Evolutionary conservation across 2,113 vertebrate species (phyloP), one percentile per base, ranked within the genome.

Genomic region (Tupaia chinensis): DNA sequence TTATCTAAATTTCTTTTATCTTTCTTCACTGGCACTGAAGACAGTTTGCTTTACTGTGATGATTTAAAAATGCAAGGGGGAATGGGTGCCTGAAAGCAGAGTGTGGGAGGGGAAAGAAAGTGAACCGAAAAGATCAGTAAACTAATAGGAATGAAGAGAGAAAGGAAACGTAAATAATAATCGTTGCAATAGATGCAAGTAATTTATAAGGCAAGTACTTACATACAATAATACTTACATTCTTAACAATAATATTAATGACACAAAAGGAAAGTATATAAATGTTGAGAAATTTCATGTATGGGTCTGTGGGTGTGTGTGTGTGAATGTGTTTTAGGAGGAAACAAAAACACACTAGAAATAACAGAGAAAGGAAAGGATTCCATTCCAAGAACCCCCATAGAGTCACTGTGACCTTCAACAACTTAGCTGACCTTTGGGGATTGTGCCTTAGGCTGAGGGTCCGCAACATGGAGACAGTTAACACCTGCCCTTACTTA

Each of bases 391-490:
- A 97, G 34, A 78, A 88, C 34, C 7, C 3, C 16, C 73, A 77
- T 60, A 70, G 34, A 81, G 76, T 95, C 32, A 25, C 27, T 74
- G 22, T 92, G 77, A 95, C 89, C 86, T 91, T 32, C 69, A 14
- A 81, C 23, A 94, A 93, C 53, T 84, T 87, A 93, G 14, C 25
- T 94, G 88, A 96, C 61, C 76, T 32, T 68, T 58, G 17, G 17
- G 87, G 95, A 56, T 77, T 61, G 2, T 76, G 76, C 68, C 82
- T 95, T 87, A 91, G 89, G 93, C 94, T 94, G 53, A 84, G 54
- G 34, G 44, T 76, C 87, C 92, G 34, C 81, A 95, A 68, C 95
- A 92, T 56, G 54, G 70, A 89, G 56, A 86, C 86, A 96, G 87
- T 87, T 87, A 73, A 68, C 89, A 94, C 23, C 9, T 94, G 14